Percentiles rank a stretch among this genome's conserved stretches.
Conservation (phyloP, 2,888 invertebrate genomes). For the Sialis fuliginosa region DNA sequence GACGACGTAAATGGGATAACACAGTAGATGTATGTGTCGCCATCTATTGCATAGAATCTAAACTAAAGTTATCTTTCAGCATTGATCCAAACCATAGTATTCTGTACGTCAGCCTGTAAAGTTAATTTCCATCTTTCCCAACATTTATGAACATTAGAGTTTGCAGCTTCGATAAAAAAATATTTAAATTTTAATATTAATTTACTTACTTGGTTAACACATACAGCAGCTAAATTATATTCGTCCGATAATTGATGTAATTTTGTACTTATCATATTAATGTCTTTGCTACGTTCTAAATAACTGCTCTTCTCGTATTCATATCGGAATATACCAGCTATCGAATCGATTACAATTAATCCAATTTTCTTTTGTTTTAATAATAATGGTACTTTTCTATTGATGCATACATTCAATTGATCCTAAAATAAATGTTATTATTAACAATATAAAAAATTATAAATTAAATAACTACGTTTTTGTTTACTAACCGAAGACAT, state of each 20-base stretch:
- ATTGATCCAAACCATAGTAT: no score
- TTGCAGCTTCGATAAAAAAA: background rate
- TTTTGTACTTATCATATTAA: constrained; percentile 34
- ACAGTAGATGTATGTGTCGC: no score
- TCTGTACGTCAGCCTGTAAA: no score
- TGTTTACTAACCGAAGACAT: constrained; percentile 30
- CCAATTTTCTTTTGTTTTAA: constrained; percentile 32
- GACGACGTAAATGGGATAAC: no score
- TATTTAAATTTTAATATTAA: background rate
- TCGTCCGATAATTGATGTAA: constrained; percentile 35
- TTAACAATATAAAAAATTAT: constrained; percentile 2
- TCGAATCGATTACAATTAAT: constrained; percentile 52
- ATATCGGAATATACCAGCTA: constrained; percentile 50
- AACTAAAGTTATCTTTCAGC: no score
- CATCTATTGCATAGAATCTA: no score
- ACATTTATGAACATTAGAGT: no score
- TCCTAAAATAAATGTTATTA: constrained; percentile 23
- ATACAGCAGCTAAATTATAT: constrained; percentile 39
- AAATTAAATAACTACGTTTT: constrained; percentile 14
- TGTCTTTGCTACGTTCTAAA: constrained; percentile 31
- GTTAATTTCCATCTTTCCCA: no score
- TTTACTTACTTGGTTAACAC: constrained; percentile 49
- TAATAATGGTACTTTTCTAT: constrained; percentile 32
- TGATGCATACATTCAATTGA: constrained; percentile 33
- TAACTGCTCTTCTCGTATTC: constrained; percentile 28